Evolutionary conservation across 2,888 invertebrate species (phyloP).

Genomic region (Dinocampus coccinellae): DNA sequence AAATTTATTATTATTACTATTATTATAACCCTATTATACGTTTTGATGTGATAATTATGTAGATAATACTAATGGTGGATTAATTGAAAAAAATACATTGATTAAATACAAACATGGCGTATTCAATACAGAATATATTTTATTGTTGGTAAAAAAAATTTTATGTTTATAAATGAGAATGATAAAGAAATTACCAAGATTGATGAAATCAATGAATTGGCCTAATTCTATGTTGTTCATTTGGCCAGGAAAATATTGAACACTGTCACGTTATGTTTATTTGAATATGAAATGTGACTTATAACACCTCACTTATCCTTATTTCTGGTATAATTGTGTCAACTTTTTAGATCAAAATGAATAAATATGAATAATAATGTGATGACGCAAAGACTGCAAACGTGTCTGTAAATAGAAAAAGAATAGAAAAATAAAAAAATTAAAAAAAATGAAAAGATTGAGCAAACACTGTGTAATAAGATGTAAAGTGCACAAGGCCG

Average conservation of each 20-base stretch:
- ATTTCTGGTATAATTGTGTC: background rate
- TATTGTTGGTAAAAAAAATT: no score
- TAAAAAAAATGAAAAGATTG: background rate
- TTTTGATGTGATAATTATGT: background rate
- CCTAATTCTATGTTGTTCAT: slow-evolving; percentile 45
- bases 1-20: background rate
- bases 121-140: background rate
- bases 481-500: background rate
- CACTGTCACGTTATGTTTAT: background rate
- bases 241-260: slow-evolving; percentile 2
- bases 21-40: background rate
- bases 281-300: background rate
- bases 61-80: background rate
- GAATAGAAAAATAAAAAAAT: no score
- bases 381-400: background rate
- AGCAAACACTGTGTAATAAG: background rate
- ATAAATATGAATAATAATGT: background rate
- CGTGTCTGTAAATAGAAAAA: background rate
- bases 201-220: slow-evolving; percentile 40
- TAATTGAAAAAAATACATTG: no score
- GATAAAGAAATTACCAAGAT: slow-evolving; percentile 41
- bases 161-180: background rate
- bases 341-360: background rate
- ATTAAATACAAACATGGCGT: background rate
- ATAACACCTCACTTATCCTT: background rate